phyloP scores from a whole-genome alignment of 2,797 vertebrate species.

The Euthynnus affinis region DNA sequence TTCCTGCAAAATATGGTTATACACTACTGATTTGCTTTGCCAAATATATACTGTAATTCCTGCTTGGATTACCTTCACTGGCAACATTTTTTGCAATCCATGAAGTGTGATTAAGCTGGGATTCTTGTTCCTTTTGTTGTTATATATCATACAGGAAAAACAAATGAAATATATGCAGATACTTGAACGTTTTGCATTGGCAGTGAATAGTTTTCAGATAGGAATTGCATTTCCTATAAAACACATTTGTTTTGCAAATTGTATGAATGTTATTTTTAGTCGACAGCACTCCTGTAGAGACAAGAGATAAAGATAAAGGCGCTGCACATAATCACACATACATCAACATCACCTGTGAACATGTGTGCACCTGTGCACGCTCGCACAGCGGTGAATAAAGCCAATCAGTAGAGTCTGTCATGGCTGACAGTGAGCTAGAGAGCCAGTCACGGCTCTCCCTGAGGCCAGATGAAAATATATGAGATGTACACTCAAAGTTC shows the following conservation, averaged over 20 bases:
- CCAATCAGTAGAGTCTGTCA: constrained; percentile 66
- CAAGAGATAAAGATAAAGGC: background rate
- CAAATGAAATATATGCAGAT: background rate
- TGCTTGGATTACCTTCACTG: background rate
- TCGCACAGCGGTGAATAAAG: constrained; percentile 44
- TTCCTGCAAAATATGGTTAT: constrained; percentile 28
- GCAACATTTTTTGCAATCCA: background rate
- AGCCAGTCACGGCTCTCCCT: constrained; percentile 58
- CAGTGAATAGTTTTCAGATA: background rate
- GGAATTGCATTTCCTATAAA: constrained; percentile 17
- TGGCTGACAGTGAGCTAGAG: constrained; percentile 60
- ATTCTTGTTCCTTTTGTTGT: background rate
- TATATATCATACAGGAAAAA: background rate
- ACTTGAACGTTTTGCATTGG: background rate
- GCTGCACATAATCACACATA: constrained; percentile 17
- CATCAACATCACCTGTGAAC: constrained; percentile 42
- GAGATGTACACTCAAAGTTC: constrained; percentile 74
- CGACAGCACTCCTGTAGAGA: background rate
- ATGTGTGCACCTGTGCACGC: constrained; percentile 24
- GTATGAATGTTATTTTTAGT: background rate
- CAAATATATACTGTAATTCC: constrained; percentile 16
- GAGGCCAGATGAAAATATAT: constrained; percentile 77
- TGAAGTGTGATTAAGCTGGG: background rate
- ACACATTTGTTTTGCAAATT: constrained; percentile 1
- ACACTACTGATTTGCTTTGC: constrained; percentile 34